Evolutionary conservation across 2,113 vertebrate species (phyloP), one percentile per base, ranked within the genome.

Genomic region (Lamprotornis superbus): DNA sequence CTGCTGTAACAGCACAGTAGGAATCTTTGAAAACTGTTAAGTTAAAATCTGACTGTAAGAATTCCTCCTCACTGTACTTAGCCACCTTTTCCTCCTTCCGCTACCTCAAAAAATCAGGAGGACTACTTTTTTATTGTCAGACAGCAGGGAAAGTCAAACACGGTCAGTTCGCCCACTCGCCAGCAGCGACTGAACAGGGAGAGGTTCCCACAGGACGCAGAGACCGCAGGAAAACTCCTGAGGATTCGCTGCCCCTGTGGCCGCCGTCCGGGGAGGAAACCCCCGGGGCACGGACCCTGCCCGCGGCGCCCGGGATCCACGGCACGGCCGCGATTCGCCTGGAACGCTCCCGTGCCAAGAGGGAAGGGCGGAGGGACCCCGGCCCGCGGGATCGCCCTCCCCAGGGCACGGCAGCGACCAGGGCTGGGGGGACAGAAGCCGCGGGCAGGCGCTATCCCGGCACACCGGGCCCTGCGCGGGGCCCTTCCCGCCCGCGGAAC

Each of bases 51-150:
- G 12, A 50, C 18, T 55, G 23, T 18, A 69, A 31, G 17, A 31
- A 50, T 22, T 31, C 6, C 31, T 65, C 42, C 33, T n/a, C 7
- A 0, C 9, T 57, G 18, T 3, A 28, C 9, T 50, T 23, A 37
- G 0, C 1, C 8, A 57, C 15, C 3, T 27, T 21, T 4, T 0
- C 3, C 18, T 6, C 15, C 4, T 52, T 56, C 31, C 1, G 2
- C 5, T 12, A 14, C 3, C 7, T 19, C 52, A 24, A n/a, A n/a
- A 79, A 68, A 37, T 2, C 37, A 61, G 55, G 33, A 11, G 0
- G 24, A 39, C 0, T 15, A 3, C 5, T 8, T 40, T 30, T 65
- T 46, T 9, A 57, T 11, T 13, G 31, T 12, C 65, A 5, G 1
- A 12, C 10, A 35, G 18, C n/a, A 23, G 15, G 31, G 15, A 4